Conservation (phyloP, 2,113 vertebrate genomes). For the Megaceryle maxima region DNA sequence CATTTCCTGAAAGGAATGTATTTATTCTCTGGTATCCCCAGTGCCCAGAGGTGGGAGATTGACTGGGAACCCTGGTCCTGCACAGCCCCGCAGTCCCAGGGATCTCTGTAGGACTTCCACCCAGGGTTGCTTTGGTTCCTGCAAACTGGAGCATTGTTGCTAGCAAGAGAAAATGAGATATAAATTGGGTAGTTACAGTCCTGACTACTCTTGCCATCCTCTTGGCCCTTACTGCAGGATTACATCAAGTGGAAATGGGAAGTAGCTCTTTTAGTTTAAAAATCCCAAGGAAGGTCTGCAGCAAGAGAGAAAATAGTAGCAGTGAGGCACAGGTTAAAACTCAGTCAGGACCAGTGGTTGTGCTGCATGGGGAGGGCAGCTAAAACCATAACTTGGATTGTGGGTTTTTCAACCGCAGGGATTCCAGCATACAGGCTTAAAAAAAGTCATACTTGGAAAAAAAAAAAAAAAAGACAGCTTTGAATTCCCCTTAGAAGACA, state of each 20-base stretch:
- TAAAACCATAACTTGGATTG: neutral
- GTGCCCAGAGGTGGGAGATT: neutral
- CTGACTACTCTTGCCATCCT: neutral
- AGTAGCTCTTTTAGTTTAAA: neutral
- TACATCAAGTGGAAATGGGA: neutral
- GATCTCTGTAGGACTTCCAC: neutral
- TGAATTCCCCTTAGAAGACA: neutral
- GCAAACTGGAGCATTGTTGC: neutral
- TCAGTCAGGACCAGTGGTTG: neutral
- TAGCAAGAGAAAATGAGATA: neutral
- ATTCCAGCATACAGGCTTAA: neutral
- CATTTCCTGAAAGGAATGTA: conserved; percentile 6
- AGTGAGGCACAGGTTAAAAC: neutral
- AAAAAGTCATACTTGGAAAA: neutral
- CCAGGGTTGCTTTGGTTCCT: neutral
- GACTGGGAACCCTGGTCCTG: neutral
- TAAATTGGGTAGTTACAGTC: neutral
- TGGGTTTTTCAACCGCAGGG: neutral
- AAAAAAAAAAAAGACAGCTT: neutral
- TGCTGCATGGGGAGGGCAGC: neutral
- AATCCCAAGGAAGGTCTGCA: neutral
- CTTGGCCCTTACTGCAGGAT: neutral
- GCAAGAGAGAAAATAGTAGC: neutral
- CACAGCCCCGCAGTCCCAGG: neutral
- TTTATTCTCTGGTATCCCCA: neutral